Base-by-base conservation (phyloP, 2,888 invertebrate species). In the Perdita meconis region DNA sequence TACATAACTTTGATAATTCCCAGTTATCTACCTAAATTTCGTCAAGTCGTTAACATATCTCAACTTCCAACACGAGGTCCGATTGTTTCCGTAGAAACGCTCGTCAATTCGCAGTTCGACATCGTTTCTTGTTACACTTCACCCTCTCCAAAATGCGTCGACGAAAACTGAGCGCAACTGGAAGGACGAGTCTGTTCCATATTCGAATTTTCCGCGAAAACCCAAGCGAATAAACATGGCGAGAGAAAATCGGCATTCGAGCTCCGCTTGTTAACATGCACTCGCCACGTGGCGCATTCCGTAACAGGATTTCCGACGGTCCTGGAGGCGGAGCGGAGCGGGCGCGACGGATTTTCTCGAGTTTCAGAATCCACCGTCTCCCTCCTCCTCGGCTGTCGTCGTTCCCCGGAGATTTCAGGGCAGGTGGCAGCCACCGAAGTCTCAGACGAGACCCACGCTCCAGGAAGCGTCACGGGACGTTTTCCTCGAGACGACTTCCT, bases 381-480 rank as follows among this genome's bases (percentile, higher is more conserved):
- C 67, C 30, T 36, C 47, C 26, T 30, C n/a, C 34, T 26, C 61
- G 36, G 53, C 34, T 44, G 30, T 60, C 26, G 70, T 59, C 55
- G 68, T 63, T 80, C 87, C 80, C 83, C 30, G 8, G 85, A 84
- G 88, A 86, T 75, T 59, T 53, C 42, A 63, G 65, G 87, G 84
- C 89, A 89, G 89, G 89, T 89, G 89, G 89, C 83, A 82, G 83
- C 82, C 81, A 83, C 79, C 81, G 83, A 82, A 59, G 76, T 78
- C 83, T 85, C 78, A 64, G 83, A 83, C 81, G 81, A 81, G 83
- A 86, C 66, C 82, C 87, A 86, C 81, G 80, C 88, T 87, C 82
- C 87, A 80, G 85, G 84, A 88, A 87, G 81, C 81, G 80, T 81
- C 69, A 50, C 77, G 70, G 73, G 74, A 74, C 76, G 38, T 67